Evolutionary conservation across 2,113 vertebrate genomes (phyloP).

Genomic region (Lathamus discolor): DNA sequence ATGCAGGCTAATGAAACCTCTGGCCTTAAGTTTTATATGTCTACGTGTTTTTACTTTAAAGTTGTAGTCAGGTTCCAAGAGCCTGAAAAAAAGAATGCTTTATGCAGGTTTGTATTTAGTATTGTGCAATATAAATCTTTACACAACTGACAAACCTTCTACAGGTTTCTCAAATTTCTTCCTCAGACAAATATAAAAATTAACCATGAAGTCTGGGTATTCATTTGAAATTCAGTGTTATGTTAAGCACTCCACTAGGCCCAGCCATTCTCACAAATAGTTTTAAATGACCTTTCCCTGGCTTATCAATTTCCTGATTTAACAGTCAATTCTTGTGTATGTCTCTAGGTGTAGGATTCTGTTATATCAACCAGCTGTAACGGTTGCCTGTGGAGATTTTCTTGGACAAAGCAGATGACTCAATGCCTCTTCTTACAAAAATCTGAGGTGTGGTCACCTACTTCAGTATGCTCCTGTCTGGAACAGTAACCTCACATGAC

Average conservation of each 20-base stretch:
- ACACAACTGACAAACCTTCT: not conserved
- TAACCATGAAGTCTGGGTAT: not conserved
- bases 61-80: not conserved
- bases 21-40: not conserved
- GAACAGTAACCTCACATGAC: not conserved
- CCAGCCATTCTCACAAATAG: not conserved
- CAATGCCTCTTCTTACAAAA: not conserved
- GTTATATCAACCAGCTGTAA: not conserved
- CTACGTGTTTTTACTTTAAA: not conserved
- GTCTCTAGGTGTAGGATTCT: not conserved
- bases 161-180: not conserved
- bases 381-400: not conserved
- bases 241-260: not conserved
- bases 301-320: not conserved
- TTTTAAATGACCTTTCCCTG: not conserved
- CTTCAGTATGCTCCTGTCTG: not conserved
- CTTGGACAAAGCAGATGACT: not conserved
- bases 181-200: not conserved
- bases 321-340: not conserved
- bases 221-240: not conserved
- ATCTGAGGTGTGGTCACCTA: not conserved
- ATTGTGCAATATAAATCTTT: not conserved
- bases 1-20: not conserved
- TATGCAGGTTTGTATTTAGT: not conserved
- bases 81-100: not conserved